Evolutionary conservation across 2,797 vertebrate species (phyloP).

Genomic region (Hylomyscus alleni): DNA sequence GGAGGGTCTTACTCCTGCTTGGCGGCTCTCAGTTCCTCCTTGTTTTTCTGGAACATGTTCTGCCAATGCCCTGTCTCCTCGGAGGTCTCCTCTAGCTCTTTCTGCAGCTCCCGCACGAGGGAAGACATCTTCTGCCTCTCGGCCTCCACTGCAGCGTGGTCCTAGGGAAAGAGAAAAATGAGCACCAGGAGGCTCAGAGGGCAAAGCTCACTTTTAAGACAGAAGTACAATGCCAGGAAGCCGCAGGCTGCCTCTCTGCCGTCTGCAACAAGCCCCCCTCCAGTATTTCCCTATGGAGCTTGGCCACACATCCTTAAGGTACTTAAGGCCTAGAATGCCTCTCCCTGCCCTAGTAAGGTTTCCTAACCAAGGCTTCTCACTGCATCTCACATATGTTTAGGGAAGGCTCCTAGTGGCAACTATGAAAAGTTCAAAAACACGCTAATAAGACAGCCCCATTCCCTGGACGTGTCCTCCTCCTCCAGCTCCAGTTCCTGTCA

Average conservation of each 20-base stretch:
- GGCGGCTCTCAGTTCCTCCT: slow-evolving; percentile 93
- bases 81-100: slow-evolving; percentile 94
- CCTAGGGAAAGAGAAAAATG: slow-evolving; percentile 86
- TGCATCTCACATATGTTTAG: not conserved
- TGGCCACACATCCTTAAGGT: not conserved
- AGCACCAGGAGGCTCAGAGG: not conserved
- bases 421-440: not conserved
- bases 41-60: slow-evolving; percentile 94
- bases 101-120: slow-evolving; percentile 92
- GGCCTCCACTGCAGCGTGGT: slow-evolving; percentile 93
- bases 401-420: not conserved
- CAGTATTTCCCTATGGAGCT: not conserved
- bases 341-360: not conserved
- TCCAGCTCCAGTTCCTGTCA: not conserved
- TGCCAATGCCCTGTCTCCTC: slow-evolving; percentile 97
- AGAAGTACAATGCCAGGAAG: not conserved
- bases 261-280: not conserved
- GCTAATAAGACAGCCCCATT: not conserved
- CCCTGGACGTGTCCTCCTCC: not conserved
- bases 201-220: not conserved
- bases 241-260: not conserved
- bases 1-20: slow-evolving; percentile 94
- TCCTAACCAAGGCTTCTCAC: slow-evolving; percentile 12
- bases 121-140: slow-evolving; percentile 94
- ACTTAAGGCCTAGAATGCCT: not conserved